Conservation (phyloP, 2,888 invertebrate genomes). For the Sipha maydis region DNA sequence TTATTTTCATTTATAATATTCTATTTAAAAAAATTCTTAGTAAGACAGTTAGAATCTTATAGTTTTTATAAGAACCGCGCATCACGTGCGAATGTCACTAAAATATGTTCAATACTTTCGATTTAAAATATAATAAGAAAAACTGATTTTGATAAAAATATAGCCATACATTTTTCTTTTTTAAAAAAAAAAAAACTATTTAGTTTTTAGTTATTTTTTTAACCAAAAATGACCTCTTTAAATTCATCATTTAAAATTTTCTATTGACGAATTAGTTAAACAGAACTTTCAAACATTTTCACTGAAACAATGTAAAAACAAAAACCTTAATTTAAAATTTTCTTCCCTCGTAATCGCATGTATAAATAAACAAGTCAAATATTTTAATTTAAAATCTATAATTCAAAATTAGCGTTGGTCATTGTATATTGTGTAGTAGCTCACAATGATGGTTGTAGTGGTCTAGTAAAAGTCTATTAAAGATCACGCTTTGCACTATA, state of each 20-base stretch:
- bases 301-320: background rate
- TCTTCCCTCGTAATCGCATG: background rate
- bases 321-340: background rate
- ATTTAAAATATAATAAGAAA: too few species aligned
- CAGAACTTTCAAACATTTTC: background rate
- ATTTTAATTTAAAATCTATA: background rate
- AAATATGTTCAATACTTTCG: too few species aligned
- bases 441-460: background rate
- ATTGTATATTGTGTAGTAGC: background rate
- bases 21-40: too few species aligned
- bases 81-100: too few species aligned
- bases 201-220: background rate
- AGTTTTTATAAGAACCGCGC: too few species aligned
- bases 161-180: too few species aligned
- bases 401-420: background rate
- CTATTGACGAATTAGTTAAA: background rate
- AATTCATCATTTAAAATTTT: background rate
- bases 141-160: too few species aligned
- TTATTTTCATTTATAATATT: too few species aligned
- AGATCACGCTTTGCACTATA: background rate
- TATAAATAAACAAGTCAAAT: background rate
- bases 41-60: too few species aligned
- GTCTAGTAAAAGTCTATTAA: background rate
- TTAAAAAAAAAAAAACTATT: too few species aligned
- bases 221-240: background rate